phyloP scores from a whole-genome alignment of 92 coral and sea anemone species.

The Phymanthus crucifer region DNA sequence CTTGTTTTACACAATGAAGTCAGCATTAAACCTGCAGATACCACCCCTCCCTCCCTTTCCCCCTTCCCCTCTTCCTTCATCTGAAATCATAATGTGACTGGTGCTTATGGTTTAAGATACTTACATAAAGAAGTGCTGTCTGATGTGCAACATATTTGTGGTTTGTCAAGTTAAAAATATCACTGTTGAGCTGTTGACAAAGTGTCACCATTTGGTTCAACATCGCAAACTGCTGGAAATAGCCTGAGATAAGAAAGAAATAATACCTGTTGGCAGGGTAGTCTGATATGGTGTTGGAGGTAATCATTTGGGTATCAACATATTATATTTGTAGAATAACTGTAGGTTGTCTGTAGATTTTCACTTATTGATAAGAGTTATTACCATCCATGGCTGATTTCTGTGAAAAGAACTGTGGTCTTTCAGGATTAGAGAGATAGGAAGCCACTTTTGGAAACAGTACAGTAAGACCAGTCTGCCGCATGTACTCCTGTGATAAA shows the following conservation, averaged over 20 bases:
- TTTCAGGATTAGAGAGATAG: slow-evolving; percentile 80
- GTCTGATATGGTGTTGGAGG: no score
- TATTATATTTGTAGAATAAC: no score
- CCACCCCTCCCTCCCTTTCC: no score
- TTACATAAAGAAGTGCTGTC: slow-evolving; percentile 88
- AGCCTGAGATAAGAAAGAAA: slow-evolving; percentile 48
- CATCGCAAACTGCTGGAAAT: slow-evolving; percentile 84
- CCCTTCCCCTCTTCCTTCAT: no score
- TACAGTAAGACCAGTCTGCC: slow-evolving; percentile 79
- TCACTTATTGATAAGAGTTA: no score
- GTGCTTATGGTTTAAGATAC: slow-evolving; percentile 21
- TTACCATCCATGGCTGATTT: slow-evolving; percentile 93
- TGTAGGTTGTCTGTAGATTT: no score
- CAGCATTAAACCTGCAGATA: no score
- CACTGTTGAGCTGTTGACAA: slow-evolving; percentile 91
- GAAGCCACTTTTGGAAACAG: slow-evolving; percentile 86
- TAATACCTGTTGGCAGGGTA: not conserved
- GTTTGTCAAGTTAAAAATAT: slow-evolving; percentile 85
- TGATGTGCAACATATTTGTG: slow-evolving; percentile 98
- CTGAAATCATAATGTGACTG: no score
- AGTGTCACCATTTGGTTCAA: slow-evolving; percentile 85
- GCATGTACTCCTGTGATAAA: slow-evolving; percentile 69
- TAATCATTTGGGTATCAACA: no score
- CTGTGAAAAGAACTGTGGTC: slow-evolving; percentile 80
- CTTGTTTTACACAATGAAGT: no score